These are phyloP conservation scores for Ostrea denselamellosa DNA, from an alignment of 1,140 invertebrate species.

Conservation along the genomic window DNA sequence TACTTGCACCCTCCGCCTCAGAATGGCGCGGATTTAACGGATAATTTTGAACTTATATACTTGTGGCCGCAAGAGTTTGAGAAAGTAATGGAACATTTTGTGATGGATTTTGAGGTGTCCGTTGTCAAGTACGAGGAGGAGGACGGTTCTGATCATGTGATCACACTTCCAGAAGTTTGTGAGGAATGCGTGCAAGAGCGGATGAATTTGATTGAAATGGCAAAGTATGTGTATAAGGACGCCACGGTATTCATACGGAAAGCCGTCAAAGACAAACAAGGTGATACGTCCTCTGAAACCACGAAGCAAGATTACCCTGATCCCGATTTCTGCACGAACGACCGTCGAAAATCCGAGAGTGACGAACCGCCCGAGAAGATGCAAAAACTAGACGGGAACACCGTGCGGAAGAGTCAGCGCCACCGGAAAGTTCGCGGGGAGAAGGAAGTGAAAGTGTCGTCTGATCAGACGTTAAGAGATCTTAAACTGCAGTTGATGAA, in stretches of 20 bases:
- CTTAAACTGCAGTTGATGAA: slow-evolving; percentile 80
- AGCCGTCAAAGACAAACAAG: slow-evolving; percentile 59
- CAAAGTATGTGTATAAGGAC: slow-evolving; percentile 72
- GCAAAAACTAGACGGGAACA: slow-evolving; percentile 57
- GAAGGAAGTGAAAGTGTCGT: slow-evolving; percentile 78
- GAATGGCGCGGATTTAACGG: slow-evolving; percentile 32
- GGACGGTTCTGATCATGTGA: slow-evolving; percentile 47
- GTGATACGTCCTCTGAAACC: slow-evolving; percentile 49
- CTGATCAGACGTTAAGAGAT: slow-evolving; percentile 76
- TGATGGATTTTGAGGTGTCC: slow-evolving; percentile 65
- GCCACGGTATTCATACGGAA: slow-evolving; percentile 77
- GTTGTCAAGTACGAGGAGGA: slow-evolving; percentile 53
- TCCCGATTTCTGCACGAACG: slow-evolving; percentile 53
- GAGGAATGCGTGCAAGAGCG: slow-evolving; percentile 71
- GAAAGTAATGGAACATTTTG: slow-evolving; percentile 60
- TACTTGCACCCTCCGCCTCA: slow-evolving; percentile 63
- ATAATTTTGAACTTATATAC: slow-evolving; percentile 57
- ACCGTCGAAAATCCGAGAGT: slow-evolving; percentile 36
- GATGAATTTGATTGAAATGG: slow-evolving; percentile 69
- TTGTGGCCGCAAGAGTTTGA: slow-evolving; percentile 70
- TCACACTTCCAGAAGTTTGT: slow-evolving; percentile 72
- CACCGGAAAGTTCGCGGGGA: slow-evolving; percentile 77
- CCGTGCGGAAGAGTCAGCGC: slow-evolving; percentile 75
- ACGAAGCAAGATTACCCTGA: slow-evolving; percentile 68
- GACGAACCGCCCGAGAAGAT: slow-evolving; percentile 66